A percentile compares a stretch with the other conserved stretches of the same genome.
These are phyloP conservation scores for Erebia epiphron DNA, from an alignment of 2,888 invertebrate species.

Conservation along the genomic window DNA sequence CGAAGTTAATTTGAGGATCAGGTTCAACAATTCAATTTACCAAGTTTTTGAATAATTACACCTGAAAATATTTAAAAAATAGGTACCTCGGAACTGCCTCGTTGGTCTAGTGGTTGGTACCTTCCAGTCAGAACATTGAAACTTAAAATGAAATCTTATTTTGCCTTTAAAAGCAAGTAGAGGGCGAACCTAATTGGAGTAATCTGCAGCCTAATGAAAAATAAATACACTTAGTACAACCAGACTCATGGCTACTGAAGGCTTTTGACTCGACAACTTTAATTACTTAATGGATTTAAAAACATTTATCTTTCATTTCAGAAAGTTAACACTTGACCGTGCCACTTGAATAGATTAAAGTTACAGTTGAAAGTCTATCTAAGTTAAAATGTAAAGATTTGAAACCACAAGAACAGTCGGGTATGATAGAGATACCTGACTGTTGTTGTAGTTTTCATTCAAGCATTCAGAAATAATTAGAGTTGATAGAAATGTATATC, in stretches of 20 bases:
- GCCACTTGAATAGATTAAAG: no score
- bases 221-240: conserved; percentile 1
- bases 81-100: no score
- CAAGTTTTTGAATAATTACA: not conserved
- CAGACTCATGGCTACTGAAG: conserved; percentile 1
- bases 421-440: no score
- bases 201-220: conserved; percentile 8
- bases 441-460: no score
- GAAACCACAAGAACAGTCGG: no score
- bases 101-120: no score
- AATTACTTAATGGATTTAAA: conserved; percentile 1
- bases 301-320: conserved; percentile 6
- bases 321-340: not conserved
- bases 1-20: not conserved
- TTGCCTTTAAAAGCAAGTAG: not conserved
- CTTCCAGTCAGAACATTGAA: not conserved
- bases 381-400: no score
- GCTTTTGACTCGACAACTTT: conserved; percentile 6
- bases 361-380: no score
- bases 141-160: conserved; percentile 1
- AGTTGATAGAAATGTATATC: no score
- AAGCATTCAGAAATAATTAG: no score
- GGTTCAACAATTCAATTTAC: not conserved
- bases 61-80: no score
- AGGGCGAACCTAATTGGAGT: not conserved